Percentiles rank a stretch among this genome's conserved stretches.
Evolutionary conservation across 1,140 invertebrate species (phyloP).

Genomic region (Conopomorpha cramerella): DNA sequence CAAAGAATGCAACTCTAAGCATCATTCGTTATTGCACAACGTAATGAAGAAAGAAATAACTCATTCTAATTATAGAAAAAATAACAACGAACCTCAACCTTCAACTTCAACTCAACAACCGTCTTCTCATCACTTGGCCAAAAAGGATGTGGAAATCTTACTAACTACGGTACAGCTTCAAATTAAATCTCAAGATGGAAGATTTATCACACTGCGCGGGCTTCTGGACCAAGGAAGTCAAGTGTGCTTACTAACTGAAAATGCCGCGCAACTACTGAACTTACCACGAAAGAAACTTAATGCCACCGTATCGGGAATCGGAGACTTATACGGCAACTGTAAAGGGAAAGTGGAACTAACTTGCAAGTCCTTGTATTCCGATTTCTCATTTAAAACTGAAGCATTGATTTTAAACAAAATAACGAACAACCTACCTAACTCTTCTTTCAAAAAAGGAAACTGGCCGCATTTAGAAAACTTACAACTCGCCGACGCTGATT

Average conservation of each 20-base stretch:
- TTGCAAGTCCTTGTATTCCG: conserved; percentile 9
- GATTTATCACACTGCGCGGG: conserved; percentile 7
- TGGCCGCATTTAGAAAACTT: conserved; percentile 5
- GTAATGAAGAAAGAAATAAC: conserved; percentile 2
- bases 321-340: conserved; percentile 5
- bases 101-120: not conserved
- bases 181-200: conserved; percentile 4
- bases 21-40: conserved; percentile 12
- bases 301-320: conserved; percentile 8
- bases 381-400: conserved; percentile 7
- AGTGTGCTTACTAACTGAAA: conserved; percentile 9
- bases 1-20: conserved; percentile 9
- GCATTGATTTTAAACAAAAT: conserved; percentile 9
- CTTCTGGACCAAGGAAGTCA: conserved; percentile 13
- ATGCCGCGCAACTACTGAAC: conserved; percentile 9
- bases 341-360: conserved; percentile 5
- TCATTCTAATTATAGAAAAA: not conserved
- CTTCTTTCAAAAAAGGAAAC: not conserved
- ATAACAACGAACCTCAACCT: not conserved
- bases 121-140: conserved; percentile 1
- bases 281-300: conserved; percentile 6
- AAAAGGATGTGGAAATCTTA: not conserved
- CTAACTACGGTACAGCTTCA: conserved; percentile 3
- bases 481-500: conserved; percentile 4
- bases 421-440: conserved; percentile 6